Evolutionary conservation across 2,113 vertebrate species (phyloP).

Genomic region (Xerus inauris): DNA sequence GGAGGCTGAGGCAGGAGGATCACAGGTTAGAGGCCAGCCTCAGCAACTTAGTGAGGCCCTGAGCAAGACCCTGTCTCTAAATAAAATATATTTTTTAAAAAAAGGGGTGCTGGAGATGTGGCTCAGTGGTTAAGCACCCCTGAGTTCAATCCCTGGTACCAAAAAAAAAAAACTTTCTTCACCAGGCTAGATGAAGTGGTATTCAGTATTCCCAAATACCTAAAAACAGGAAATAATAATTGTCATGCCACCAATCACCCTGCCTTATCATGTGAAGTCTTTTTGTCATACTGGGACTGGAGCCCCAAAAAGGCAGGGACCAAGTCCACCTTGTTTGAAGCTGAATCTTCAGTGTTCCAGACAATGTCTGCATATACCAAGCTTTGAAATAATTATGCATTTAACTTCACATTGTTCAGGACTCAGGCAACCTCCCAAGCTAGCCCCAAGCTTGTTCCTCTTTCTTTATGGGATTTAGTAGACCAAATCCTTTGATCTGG

Average conservation of each 20-base stretch:
- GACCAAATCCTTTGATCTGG: conserved; percentile 21
- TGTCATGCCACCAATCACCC: neutral
- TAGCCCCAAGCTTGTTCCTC: neutral
- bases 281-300: neutral
- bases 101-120: no score
- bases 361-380: neutral
- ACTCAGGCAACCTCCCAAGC: neutral
- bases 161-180: neutral
- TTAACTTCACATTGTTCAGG: neutral
- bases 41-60: no score
- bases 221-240: neutral
- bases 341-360: neutral
- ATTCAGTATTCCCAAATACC: neutral
- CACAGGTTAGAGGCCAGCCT: no score
- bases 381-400: neutral
- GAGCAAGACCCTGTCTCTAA: no score
- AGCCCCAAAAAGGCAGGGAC: neutral
- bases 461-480: neutral
- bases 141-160: no score
- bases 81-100: no score
- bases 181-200: neutral
- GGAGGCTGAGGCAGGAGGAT: no score
- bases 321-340: neutral
- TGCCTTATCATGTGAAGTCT: neutral
- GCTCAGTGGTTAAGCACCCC: no score